A percentile compares a stretch with the other conserved stretches of the same genome.
phyloP scores from a whole-genome alignment of 1,140 invertebrate species.

The Aphaenogaster floridana region DNA sequence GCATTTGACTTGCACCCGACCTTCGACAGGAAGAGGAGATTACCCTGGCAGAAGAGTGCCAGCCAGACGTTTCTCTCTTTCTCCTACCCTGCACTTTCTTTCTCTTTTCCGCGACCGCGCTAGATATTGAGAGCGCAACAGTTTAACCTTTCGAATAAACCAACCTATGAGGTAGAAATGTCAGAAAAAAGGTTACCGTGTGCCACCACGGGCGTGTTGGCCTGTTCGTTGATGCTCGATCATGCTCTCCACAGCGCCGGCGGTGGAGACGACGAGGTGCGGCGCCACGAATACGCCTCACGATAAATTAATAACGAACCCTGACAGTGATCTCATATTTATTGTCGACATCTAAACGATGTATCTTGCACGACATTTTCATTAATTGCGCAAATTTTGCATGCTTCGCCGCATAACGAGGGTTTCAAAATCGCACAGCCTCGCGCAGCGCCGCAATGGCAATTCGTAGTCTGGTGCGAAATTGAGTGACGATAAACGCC shows the following conservation, averaged over 20 bases:
- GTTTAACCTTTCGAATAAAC: slow-evolving; percentile 73
- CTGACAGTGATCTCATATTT: slow-evolving; percentile 48
- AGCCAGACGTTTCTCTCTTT: slow-evolving; percentile 7
- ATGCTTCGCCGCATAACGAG: not conserved
- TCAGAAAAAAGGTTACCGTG: slow-evolving; percentile 77
- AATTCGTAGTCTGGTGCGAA: not conserved
- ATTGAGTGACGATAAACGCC: slow-evolving; percentile 21
- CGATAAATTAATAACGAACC: slow-evolving; percentile 42
- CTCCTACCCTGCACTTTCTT: not conserved
- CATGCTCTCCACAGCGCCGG: slow-evolving; percentile 54
- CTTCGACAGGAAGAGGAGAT: slow-evolving; percentile 73
- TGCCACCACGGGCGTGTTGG: slow-evolving; percentile 73
- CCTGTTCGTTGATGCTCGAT: slow-evolving; percentile 65
- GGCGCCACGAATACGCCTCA: slow-evolving; percentile 5
- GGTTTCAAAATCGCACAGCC: not conserved
- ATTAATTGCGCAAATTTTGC: slow-evolving; percentile 35
- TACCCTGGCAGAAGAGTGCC: slow-evolving; percentile 16
- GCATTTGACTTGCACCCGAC: slow-evolving; percentile 61
- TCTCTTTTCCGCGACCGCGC: slow-evolving; percentile 25
- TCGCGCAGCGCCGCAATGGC: not conserved
- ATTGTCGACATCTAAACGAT: not conserved
- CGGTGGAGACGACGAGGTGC: slow-evolving; percentile 39
- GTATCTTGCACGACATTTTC: not conserved
- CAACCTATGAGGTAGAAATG: slow-evolving; percentile 74
- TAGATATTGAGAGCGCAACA: slow-evolving; percentile 58